These are phyloP conservation scores for Tetramorium alpestre DNA, from an alignment of 1,140 invertebrate genomes.

Conservation along the genomic window DNA sequence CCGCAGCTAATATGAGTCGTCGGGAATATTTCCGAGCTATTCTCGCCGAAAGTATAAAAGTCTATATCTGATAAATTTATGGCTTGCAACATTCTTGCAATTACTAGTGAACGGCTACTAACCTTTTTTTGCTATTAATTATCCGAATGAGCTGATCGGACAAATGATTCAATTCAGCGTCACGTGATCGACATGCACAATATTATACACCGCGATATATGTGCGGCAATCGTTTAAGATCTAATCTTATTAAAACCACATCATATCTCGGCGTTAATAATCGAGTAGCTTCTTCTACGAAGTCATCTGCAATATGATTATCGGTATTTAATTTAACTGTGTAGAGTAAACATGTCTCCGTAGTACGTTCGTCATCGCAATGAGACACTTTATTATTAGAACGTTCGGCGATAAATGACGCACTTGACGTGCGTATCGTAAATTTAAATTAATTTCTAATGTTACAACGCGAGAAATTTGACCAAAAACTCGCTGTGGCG, in stretches of 20 bases:
- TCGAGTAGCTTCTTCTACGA: slow-evolving; percentile 17
- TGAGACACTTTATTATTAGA: slow-evolving; percentile 20
- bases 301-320: neutral
- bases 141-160: neutral
- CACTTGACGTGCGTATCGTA: neutral
- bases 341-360: neutral
- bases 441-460: slow-evolving; percentile 3
- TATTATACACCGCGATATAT: neutral
- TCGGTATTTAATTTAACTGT: slow-evolving; percentile 11
- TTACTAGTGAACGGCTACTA: neutral
- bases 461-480: neutral
- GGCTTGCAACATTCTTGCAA: neutral
- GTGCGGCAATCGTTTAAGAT: slow-evolving; percentile 28
- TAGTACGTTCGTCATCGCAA: neutral
- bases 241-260: slow-evolving; percentile 53
- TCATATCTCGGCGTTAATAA: slow-evolving; percentile 57
- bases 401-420: neutral
- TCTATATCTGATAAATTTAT: neutral
- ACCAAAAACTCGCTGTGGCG: neutral
- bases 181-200: slow-evolving; percentile 14
- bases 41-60: neutral
- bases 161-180: slow-evolving; percentile 2
- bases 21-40: slow-evolving; percentile 9
- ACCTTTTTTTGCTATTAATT: slow-evolving; percentile 7
- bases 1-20: neutral